A percentile compares a stretch with the other conserved stretches of the same genome.
phyloP scores from a whole-genome alignment of 2,113 vertebrate species.

The Thomomys bottae region DNA sequence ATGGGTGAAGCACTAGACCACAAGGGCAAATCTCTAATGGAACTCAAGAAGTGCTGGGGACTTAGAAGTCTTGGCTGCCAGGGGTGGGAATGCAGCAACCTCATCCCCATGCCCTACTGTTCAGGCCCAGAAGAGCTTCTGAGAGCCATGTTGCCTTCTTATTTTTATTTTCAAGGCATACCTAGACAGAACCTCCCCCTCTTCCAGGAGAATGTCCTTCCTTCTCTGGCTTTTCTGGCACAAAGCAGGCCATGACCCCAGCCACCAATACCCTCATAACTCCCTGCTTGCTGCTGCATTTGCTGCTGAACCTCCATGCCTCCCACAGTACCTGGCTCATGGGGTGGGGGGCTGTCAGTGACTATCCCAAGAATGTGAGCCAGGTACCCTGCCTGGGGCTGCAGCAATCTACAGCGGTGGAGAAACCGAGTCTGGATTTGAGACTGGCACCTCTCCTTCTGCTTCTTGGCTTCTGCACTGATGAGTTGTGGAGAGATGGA shows the following conservation, averaged over 20 bases:
- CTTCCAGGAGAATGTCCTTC: not conserved
- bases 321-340: not conserved
- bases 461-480: not conserved
- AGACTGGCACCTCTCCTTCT: not conserved
- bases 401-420: fast-evolving
- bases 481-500: not conserved
- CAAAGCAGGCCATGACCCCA: not conserved
- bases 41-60: not conserved
- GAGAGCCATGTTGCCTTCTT: too few species aligned
- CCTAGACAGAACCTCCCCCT: not conserved
- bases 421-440: not conserved
- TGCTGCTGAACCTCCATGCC: not conserved
- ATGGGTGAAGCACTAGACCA: not conserved
- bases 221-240: not conserved
- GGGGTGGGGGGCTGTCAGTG: too few species aligned
- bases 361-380: too few species aligned
- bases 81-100: not conserved
- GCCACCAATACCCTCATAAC: too few species aligned
- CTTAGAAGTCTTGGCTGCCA: not conserved
- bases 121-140: not conserved
- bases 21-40: not conserved
- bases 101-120: too few species aligned
- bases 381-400: not conserved
- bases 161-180: fast-evolving
- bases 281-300: not conserved